A percentile compares a stretch with the other conserved stretches of the same genome.
These are phyloP conservation scores for Argopecten irradians DNA, from an alignment of 1,140 invertebrate genomes.

Conservation along the genomic window DNA sequence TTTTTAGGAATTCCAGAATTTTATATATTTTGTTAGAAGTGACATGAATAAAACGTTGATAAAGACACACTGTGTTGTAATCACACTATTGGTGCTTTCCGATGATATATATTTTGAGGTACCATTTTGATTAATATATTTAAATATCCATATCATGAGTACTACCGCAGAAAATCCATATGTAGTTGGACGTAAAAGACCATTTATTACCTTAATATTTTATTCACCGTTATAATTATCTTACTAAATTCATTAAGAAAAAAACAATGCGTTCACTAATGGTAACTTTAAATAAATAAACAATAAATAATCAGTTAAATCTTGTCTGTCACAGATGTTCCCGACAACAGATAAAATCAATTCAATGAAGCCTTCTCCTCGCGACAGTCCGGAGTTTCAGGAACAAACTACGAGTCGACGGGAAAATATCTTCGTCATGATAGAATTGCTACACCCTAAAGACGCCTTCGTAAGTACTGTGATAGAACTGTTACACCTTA, in stretches of 20 bases:
- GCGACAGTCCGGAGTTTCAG: background rate
- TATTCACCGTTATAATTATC: too few relatives aligned
- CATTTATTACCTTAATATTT: too few relatives aligned
- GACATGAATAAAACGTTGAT: too few relatives aligned
- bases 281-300: background rate
- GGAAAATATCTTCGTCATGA: constrained; percentile 48
- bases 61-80: too few relatives aligned
- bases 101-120: too few relatives aligned
- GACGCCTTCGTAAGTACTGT: constrained; percentile 57
- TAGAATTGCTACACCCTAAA: constrained; percentile 60
- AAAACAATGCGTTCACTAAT: background rate
- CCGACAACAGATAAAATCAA: constrained; percentile 44
- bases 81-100: too few relatives aligned
- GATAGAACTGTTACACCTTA: too few relatives aligned
- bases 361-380: constrained; percentile 34
- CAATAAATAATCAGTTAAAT: constrained; percentile 22
- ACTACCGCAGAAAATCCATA: too few relatives aligned
- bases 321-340: constrained; percentile 37
- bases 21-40: too few relatives aligned
- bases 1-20: too few relatives aligned
- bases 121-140: too few relatives aligned
- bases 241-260: background rate
- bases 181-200: background rate
- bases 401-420: background rate
- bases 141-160: too few relatives aligned